Evolutionary conservation across 2,888 invertebrate genomes (phyloP), one percentile per base, ranked within the genome.

Genomic region (Eupithecia vulgata): DNA sequence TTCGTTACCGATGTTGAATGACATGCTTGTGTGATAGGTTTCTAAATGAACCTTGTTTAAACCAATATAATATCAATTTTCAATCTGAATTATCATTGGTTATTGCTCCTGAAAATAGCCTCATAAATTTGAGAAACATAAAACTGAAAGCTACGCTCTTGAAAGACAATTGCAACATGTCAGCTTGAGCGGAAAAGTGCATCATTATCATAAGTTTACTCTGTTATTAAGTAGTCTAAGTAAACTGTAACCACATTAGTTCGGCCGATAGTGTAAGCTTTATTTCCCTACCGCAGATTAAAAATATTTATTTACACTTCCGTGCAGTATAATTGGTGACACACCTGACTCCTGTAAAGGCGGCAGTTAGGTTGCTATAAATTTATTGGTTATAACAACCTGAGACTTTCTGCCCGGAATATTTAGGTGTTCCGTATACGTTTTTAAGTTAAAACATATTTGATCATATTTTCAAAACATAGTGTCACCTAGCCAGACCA

Each of bases 321-420:
- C 67, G 15, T 45, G 68, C 52, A n/a, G 61, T 57, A 42, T 73
- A 73, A 68, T 70, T 64, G 70, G 67, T 30, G 62, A 70, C 70
- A 64, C 73, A 70, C 70, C 73, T 73, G 73, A 73, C 67, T 52
- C 52, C 45, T 57, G 67, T 62, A 57, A 68, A 70, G 64, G 68
- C 15, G 67, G 73, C 67, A 64, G 67, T 68, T 68, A 70, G 67
- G 62, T 40, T 67, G 70, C 34, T 66, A 40, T 21, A 17, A 65
- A 40, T 65, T 40, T 35, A 67, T 70, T 35, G 62, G 35, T 62
- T 67, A 73, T 70, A 52, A 37, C 35, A n/a, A 62, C 30, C 57
- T 42, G 21, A 65, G 57, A 17, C 59, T 67, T 48, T 67, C 35
- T 34, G 67, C 42, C 25, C 45, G 21, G 30, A 67, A 66, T 2